Conservation (phyloP, 1,140 invertebrate species). For the Macrotrachela quadricornifera region DNA sequence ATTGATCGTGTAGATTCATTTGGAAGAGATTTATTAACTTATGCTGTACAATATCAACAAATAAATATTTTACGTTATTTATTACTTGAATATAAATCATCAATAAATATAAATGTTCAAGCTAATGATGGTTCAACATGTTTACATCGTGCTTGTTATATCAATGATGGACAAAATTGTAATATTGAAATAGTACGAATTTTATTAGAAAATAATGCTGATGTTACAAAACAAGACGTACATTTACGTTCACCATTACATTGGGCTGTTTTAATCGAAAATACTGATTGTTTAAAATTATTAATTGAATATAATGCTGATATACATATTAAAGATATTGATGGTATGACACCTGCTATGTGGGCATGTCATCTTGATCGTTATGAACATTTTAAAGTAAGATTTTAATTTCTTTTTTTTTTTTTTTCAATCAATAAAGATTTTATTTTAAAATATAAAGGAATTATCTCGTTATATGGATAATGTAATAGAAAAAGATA, state of each 20-base stretch:
- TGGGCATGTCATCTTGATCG: slow-evolving; percentile 30
- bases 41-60: slow-evolving; percentile 25
- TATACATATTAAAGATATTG: slow-evolving; percentile 16
- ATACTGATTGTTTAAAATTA: slow-evolving; percentile 22
- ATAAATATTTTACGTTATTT: slow-evolving; percentile 10
- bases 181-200: slow-evolving; percentile 18
- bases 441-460: too few species aligned
- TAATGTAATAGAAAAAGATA: slow-evolving; percentile 17
- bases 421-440: too few species aligned
- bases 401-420: slow-evolving; percentile 12
- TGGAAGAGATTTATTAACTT: slow-evolving; percentile 22
- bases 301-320: slow-evolving; percentile 2
- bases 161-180: slow-evolving; percentile 11
- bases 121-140: slow-evolving; percentile 24
- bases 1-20: slow-evolving; percentile 20
- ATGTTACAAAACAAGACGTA: slow-evolving; percentile 20
- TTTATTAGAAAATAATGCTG: slow-evolving; percentile 21
- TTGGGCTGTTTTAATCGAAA: slow-evolving; percentile 23
- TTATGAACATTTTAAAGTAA: slow-evolving; percentile 25
- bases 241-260: slow-evolving; percentile 23
- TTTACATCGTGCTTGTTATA: slow-evolving; percentile 25
- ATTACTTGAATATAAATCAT: slow-evolving; percentile 10
- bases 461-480: too few species aligned
- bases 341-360: slow-evolving; percentile 28
- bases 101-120: too few species aligned